phyloP scores from a whole-genome alignment of 2,797 vertebrate species.

The Cirrhinus mrigala region DNA sequence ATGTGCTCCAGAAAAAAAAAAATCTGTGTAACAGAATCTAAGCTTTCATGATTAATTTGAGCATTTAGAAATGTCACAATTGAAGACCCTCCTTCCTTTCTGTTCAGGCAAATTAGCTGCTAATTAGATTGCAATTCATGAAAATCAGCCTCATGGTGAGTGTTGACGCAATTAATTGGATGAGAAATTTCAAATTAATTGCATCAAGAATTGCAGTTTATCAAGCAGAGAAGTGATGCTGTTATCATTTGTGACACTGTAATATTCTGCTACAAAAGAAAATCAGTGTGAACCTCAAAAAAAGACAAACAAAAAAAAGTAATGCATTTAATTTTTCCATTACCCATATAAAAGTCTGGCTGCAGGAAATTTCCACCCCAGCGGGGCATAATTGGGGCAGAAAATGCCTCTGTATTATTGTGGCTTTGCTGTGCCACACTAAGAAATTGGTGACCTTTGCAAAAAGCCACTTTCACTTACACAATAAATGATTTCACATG shows the following conservation, averaged over 20 bases:
- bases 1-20: slow-evolving; percentile 76
- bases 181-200: slow-evolving; percentile 81
- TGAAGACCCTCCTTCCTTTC: slow-evolving; percentile 65
- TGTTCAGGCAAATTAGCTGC: slow-evolving; percentile 75
- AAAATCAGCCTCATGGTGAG: slow-evolving; percentile 71
- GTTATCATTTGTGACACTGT: slow-evolving; percentile 67
- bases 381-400: slow-evolving; percentile 53
- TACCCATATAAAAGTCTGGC: slow-evolving; percentile 58
- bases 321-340: slow-evolving; percentile 46
- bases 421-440: slow-evolving; percentile 25
- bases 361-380: slow-evolving; percentile 58
- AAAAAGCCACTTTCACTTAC: slow-evolving; percentile 10
- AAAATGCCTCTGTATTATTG: slow-evolving; percentile 53
- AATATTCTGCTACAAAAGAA: slow-evolving; percentile 60
- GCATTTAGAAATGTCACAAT: slow-evolving; percentile 77
- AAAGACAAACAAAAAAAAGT: background rate
- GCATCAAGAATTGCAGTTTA: slow-evolving; percentile 65
- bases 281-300: background rate
- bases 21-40: slow-evolving; percentile 75
- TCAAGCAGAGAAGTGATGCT: slow-evolving; percentile 53
- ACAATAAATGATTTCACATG: slow-evolving; percentile 2
- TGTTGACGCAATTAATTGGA: slow-evolving; percentile 80
- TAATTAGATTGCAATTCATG: slow-evolving; percentile 80
- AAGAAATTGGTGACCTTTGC: slow-evolving; percentile 25
- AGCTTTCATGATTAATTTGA: slow-evolving; percentile 73